Evolutionary conservation across 2,888 invertebrate genomes (phyloP).

Genomic region (Thera obeliscata): DNA sequence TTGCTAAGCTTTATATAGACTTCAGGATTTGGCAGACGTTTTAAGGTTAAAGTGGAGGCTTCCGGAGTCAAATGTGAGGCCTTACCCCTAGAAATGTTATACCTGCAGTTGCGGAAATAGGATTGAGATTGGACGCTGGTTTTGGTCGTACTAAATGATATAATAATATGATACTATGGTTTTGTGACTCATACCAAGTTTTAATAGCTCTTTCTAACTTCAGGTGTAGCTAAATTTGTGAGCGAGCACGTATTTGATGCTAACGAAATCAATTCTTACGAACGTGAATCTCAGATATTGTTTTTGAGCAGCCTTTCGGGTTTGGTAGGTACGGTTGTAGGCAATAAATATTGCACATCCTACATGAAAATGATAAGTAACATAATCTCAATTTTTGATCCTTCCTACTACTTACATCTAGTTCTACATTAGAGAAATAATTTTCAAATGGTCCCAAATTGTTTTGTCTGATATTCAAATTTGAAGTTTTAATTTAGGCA

Average conservation of each 20-base stretch:
- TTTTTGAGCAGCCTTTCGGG: conserved; percentile 3
- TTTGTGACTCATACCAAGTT: conserved; percentile 8
- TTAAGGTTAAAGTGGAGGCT: conserved; percentile 36
- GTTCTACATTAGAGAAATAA: too few species aligned
- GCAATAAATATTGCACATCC: too few species aligned
- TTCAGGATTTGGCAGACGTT: conserved; percentile 42
- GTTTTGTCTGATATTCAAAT: too few species aligned
- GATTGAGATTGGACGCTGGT: background rate
- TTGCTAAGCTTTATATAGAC: background rate
- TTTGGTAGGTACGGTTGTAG: background rate
- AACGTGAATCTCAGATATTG: conserved; percentile 11
- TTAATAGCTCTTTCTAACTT: conserved; percentile 8
- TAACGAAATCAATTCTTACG: conserved; percentile 17
- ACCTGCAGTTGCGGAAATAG: conserved; percentile 4
- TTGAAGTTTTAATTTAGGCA: too few species aligned
- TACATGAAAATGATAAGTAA: too few species aligned
- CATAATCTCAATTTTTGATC: too few species aligned
- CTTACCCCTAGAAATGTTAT: conserved; percentile 1
- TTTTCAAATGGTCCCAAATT: too few species aligned
- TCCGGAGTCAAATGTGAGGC: background rate
- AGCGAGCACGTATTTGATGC: conserved; percentile 17
- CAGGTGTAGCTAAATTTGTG: conserved; percentile 16
- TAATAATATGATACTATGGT: too few species aligned
- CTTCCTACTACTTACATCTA: too few species aligned
- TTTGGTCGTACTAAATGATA: too few species aligned